Evolutionary conservation across 2,113 vertebrate species (phyloP).

Genomic region (Siniperca knerii): DNA sequence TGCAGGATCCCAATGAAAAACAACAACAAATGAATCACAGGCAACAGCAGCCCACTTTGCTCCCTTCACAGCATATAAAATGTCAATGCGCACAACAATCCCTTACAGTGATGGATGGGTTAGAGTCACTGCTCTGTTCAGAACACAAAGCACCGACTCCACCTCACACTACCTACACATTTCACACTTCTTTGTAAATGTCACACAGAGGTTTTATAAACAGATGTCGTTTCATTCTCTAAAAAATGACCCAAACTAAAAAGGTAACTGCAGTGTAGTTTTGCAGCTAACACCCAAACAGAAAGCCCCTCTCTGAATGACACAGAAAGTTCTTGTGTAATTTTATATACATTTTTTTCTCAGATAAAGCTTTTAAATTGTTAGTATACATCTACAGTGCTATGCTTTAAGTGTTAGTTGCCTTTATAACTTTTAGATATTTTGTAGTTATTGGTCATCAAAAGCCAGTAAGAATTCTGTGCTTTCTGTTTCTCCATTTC

Average conservation of each 20-base stretch:
- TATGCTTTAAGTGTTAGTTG: neutral
- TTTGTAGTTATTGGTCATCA: neutral
- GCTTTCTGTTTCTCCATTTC: neutral
- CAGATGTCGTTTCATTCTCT: constrained; percentile 46
- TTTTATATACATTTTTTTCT: neutral
- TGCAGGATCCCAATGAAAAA: constrained; percentile 73
- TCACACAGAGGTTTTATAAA: constrained; percentile 52
- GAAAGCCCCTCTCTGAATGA: neutral
- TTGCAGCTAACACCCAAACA: constrained; percentile 9
- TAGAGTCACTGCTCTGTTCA: constrained; percentile 48
- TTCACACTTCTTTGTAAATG: constrained; percentile 63
- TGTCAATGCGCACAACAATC: constrained; percentile 76
- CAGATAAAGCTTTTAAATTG: neutral
- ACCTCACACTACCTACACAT: constrained; percentile 48
- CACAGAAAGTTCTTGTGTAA: neutral
- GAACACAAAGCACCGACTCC: constrained; percentile 59
- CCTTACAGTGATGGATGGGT: constrained; percentile 76
- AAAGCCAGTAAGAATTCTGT: neutral
- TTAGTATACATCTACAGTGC: neutral
- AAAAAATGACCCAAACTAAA: constrained; percentile 20
- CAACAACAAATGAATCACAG: constrained; percentile 78
- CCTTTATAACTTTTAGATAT: neutral
- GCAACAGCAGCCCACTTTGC: constrained; percentile 69
- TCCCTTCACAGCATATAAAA: constrained; percentile 76
- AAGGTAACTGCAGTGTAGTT: constrained; percentile 7